Percentiles rank a stretch among this genome's conserved stretches.
These are phyloP conservation scores for Tholera decimalis DNA, from an alignment of 2,888 invertebrate genomes.

Conservation along the genomic window DNA sequence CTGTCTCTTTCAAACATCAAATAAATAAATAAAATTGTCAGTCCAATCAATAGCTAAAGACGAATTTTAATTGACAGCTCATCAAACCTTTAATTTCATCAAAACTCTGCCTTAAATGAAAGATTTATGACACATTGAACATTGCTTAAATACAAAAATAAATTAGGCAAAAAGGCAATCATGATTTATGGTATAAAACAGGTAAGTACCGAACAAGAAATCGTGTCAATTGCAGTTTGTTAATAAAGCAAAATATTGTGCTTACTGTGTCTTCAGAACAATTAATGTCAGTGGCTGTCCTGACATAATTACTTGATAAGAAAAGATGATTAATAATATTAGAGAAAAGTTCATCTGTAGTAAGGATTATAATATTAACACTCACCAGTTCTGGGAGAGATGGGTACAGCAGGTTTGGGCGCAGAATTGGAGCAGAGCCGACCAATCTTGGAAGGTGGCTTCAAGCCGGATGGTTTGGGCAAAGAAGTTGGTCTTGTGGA, in stretches of 20 bases:
- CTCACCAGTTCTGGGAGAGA: slow-evolving; percentile 91
- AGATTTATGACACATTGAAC: slow-evolving; percentile 49
- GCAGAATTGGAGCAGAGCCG: slow-evolving; percentile 92
- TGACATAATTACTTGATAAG: slow-evolving; percentile 15
- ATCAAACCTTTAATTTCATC: slow-evolving; percentile 18
- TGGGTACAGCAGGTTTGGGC: slow-evolving; percentile 93
- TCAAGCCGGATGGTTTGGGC: slow-evolving; percentile 92
- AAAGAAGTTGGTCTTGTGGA: slow-evolving; percentile 81
- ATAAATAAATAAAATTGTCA: slow-evolving; percentile 69
- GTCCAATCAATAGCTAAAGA: slow-evolving; percentile 67
- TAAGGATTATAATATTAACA: slow-evolving; percentile 54
- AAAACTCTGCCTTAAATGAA: slow-evolving; percentile 58
- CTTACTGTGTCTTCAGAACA: slow-evolving; percentile 38
- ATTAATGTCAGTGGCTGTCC: slow-evolving; percentile 31
- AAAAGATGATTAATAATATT: slow-evolving; percentile 25
- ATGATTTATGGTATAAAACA: slow-evolving; percentile 26
- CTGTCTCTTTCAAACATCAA: slow-evolving; percentile 63
- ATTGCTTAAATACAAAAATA: slow-evolving; percentile 56
- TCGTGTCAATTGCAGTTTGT: slow-evolving; percentile 87
- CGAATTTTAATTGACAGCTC: slow-evolving; percentile 54
- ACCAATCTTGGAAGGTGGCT: slow-evolving; percentile 93
- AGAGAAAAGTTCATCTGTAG: slow-evolving; percentile 26
- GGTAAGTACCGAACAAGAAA: slow-evolving; percentile 36
- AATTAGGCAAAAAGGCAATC: slow-evolving; percentile 50
- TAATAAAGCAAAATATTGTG: slow-evolving; percentile 46